phyloP scores from a whole-genome alignment of 2,113 vertebrate genomes.

The Telmatochromis sp. region DNA sequence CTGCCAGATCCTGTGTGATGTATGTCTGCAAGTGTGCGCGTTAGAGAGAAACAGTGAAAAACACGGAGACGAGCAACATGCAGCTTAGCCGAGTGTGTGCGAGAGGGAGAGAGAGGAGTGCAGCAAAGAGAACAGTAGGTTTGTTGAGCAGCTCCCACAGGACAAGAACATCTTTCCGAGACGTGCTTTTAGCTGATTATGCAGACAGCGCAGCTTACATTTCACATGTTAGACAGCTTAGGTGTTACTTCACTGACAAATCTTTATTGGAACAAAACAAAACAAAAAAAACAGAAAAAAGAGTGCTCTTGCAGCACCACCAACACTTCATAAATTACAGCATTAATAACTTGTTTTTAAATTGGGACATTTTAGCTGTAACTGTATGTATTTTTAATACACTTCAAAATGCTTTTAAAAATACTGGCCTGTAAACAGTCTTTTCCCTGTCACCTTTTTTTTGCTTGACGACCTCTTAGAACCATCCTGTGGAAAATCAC shows the following conservation, averaged over 20 bases:
- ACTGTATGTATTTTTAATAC: background rate
- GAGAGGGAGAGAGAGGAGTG: background rate
- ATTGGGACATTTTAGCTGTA: background rate
- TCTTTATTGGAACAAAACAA: background rate
- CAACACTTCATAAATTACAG: background rate
- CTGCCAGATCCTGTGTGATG: conserved; percentile 5
- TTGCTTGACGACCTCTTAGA: background rate
- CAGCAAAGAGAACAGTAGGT: conserved; percentile 5
- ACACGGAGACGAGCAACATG: background rate
- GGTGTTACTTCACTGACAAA: background rate
- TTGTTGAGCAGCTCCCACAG: conserved; percentile 2
- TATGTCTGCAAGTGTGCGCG: background rate
- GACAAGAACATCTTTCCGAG: conserved; percentile 47
- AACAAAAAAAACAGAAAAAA: background rate
- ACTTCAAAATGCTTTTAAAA: background rate
- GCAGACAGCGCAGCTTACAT: conserved; percentile 4
- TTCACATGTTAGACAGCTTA: background rate
- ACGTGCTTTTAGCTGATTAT: background rate
- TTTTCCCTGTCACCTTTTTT: background rate
- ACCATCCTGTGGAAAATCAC: background rate
- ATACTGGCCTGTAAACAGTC: background rate
- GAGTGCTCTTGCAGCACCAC: background rate
- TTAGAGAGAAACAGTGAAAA: background rate
- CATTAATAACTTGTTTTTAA: background rate
- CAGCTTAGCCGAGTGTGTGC: background rate